A percentile compares a stretch with the other conserved stretches of the same genome.
Conservation (phyloP, 2,113 vertebrate species). For the Hypocryptadius cinnamomeus region DNA sequence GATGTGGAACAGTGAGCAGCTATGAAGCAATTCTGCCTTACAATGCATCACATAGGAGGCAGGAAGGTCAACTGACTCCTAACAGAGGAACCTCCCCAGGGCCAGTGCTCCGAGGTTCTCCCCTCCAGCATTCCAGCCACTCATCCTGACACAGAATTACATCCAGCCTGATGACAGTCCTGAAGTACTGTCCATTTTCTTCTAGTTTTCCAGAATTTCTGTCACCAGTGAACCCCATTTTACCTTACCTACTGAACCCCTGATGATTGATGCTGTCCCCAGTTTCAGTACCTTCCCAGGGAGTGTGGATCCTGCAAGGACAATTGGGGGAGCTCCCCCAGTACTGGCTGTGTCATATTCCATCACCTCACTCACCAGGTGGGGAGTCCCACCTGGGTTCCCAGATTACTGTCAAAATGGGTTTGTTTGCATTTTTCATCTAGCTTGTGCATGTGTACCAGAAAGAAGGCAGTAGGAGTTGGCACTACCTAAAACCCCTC, state of each 20-base stretch:
- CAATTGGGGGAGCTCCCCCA: neutral
- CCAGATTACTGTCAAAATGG: neutral
- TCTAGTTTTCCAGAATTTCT: neutral
- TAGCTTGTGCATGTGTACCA: neutral
- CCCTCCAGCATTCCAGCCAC: neutral
- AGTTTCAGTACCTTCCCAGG: neutral
- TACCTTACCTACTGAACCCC: neutral
- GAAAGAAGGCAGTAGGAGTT: neutral
- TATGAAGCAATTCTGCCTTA: neutral
- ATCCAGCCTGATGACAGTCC: neutral
- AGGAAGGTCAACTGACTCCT: neutral
- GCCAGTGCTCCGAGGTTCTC: neutral
- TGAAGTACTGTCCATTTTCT: neutral
- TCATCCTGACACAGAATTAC: neutral
- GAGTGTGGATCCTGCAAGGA: neutral
- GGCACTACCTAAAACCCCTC: neutral
- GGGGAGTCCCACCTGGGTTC: neutral
- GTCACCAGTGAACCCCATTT: neutral
- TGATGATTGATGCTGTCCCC: neutral
- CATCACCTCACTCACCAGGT: neutral
- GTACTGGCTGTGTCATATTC: neutral
- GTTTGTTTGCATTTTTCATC: neutral
- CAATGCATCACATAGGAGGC: accelerated
- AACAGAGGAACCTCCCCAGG: neutral
- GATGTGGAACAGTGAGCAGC: neutral